Evolutionary conservation across 2,113 vertebrate genomes (phyloP), one percentile per base, ranked within the genome.

Genomic region (Anguilla japonica): DNA sequence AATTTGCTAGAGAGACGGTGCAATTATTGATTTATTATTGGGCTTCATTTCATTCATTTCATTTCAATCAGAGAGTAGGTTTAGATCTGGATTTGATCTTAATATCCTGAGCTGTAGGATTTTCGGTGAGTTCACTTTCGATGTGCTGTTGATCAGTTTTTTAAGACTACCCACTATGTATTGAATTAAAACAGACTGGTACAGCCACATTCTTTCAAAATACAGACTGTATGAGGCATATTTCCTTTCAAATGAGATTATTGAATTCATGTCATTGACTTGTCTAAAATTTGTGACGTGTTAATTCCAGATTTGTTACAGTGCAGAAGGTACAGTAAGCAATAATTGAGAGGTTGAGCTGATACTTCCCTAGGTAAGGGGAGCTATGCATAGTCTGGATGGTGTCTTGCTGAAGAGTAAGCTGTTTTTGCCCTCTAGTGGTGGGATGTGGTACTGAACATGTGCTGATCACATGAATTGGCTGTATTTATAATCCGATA

Each of bases 351-450:
- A 53, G 50, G 13, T 53, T 67, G 18, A 22, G 60, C 7, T 67
- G 22, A 7, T 67, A 8, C 60, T 67, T 67, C 1, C 18, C 60
- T 22, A 67, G 60, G 60, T 22, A 67, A 67, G 14, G 18, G 57
- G 18, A 60, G 18, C 2, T 26, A 20, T 53, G 50, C 50, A 53
- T 53, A 11, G 50, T 53, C 50, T 53, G 50, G 50, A 53, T 53
- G 9, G 50, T 2, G 8, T 53, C 50, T 53, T 53, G 50, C 50
- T 53, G 39, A 41, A 71, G 26, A 71, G 34, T 57, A 8, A 29
- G 26, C 39, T 18, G 15, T 79, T 79, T 83, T 43, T 79, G 79
- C 79, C 79, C 20, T 41, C 79, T 82, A n/a, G 85, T 82, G 85
- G 80, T 71, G 40, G 20, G 18, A 50, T 5, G 26, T 29, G 22